Base-by-base conservation (phyloP, 2,888 invertebrate genomes). In the Acronicta aceris region DNA sequence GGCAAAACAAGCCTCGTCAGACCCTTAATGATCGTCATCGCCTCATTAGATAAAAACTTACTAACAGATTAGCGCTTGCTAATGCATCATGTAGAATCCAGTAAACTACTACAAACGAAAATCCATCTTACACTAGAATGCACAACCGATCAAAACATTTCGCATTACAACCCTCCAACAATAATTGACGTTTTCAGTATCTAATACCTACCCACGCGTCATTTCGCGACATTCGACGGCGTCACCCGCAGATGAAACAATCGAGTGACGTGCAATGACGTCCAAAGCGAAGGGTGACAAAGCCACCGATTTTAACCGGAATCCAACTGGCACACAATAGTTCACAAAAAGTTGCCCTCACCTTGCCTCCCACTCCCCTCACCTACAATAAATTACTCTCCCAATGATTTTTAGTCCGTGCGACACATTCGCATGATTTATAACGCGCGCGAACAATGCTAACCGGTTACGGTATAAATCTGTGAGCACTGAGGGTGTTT, bases 341-440 rank as follows among this genome's bases (percentile, higher is more conserved):
- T 85, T 78, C 76, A 83, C 83, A 88, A 89, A 86, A 87, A 84
- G 74, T 83, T 81, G 83, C 87, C 88, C 88, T 86, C 86, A 89
- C 89, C 89, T 90, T 83, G 70, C 59, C 58, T 62, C 67, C 75
- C 76, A 63, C 50, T 53, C 73, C 77, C 83, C 65, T 65, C 63
- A 84, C 84, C 86, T 83, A 85, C 87, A 79, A 91, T 91, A 89
- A 91, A 91, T 91, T 87, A 89, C 81, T 85, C 80, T 83, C 78
- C 72, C 81, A 84, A 89, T 91, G 92, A 92, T 92, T 93, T 93
- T 93, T 89, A 91, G 89, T 84, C 89, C 85, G 87, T 79, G 88
- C 87, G 91, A 91, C 93, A 89, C 87, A 86, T 90, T 88, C 85
- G 79, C 83, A 87, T 93, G 93, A 93, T 93, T 93, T 93, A 93